phyloP scores from a whole-genome alignment of 2,888 invertebrate species.

The Drosophila lacicola region DNA sequence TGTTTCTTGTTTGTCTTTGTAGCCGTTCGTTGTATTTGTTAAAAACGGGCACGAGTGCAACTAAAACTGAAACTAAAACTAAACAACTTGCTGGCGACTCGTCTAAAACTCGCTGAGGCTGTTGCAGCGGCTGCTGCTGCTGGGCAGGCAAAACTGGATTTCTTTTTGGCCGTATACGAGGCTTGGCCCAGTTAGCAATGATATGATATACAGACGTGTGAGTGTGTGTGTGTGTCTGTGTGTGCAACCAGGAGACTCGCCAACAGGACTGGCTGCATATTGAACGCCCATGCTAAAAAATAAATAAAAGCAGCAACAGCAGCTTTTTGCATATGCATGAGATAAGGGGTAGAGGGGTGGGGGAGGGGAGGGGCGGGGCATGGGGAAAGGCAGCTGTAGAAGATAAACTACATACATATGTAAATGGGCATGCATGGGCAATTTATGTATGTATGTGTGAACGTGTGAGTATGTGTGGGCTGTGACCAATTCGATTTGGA shows the following conservation, averaged over 20 bases:
- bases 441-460: constrained; percentile 11
- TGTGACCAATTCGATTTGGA: constrained; percentile 64
- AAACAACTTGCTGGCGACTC: constrained; percentile 50
- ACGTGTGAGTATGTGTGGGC: constrained; percentile 39
- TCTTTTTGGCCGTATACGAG: constrained; percentile 67
- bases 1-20: constrained; percentile 19
- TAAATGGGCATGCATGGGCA: constrained; percentile 25
- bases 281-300: constrained; percentile 62
- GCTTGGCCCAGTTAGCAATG: constrained; percentile 75
- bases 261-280: constrained; percentile 77
- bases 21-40: constrained; percentile 55
- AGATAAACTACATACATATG: constrained; percentile 35
- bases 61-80: constrained; percentile 49
- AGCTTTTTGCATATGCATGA: constrained; percentile 35
- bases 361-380: background rate
- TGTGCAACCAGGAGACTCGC: constrained; percentile 58
- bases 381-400: constrained; percentile 5
- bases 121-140: constrained; percentile 26
- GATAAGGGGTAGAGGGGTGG: background rate
- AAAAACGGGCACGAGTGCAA: constrained; percentile 62
- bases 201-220: constrained; percentile 12
- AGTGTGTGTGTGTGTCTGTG: constrained; percentile 13
- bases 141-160: constrained; percentile 70
- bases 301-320: constrained; percentile 16
- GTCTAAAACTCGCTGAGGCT: constrained; percentile 40